These are phyloP conservation scores for Pangasius krempfi DNA, from an alignment of 2,797 vertebrate species.

Conservation along the genomic window DNA sequence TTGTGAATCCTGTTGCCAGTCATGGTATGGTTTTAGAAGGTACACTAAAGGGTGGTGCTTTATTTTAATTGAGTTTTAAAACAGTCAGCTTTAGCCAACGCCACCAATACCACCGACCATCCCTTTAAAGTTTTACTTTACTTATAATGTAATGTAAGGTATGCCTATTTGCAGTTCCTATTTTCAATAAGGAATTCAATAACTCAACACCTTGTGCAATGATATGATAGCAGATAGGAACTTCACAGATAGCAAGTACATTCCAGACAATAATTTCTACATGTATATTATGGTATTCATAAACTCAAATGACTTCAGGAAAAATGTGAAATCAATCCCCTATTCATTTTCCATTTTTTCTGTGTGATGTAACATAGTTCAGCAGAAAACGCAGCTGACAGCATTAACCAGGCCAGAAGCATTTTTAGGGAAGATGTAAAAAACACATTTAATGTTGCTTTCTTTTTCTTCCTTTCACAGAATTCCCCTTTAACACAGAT, in stretches of 20 bases:
- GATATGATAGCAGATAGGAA: background rate
- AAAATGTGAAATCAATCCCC: slow-evolving; percentile 20
- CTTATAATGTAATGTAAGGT: background rate
- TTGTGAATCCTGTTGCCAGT: background rate
- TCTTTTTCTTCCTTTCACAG: background rate
- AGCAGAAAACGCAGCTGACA: slow-evolving; percentile 13
- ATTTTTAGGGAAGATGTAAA: slow-evolving; percentile 13
- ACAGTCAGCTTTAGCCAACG: background rate
- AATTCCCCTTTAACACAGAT: slow-evolving; percentile 11
- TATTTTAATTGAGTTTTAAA: background rate
- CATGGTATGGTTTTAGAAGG: background rate
- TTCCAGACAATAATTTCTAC: background rate
- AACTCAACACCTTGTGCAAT: background rate
- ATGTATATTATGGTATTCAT: slow-evolving; percentile 4
- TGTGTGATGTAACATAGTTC: slow-evolving; percentile 8
- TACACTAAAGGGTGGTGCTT: background rate
- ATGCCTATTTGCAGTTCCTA: background rate
- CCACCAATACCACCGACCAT: background rate
- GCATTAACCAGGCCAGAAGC: slow-evolving; percentile 23
- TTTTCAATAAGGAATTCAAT: slow-evolving; percentile 4
- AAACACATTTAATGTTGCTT: slow-evolving; percentile 7
- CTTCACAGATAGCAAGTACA: background rate
- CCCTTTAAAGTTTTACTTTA: background rate
- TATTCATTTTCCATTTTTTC: background rate
- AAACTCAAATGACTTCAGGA: slow-evolving; percentile 20